phyloP scores from a whole-genome alignment of 2,113 vertebrate genomes.

The Dromiciops gliroides region DNA sequence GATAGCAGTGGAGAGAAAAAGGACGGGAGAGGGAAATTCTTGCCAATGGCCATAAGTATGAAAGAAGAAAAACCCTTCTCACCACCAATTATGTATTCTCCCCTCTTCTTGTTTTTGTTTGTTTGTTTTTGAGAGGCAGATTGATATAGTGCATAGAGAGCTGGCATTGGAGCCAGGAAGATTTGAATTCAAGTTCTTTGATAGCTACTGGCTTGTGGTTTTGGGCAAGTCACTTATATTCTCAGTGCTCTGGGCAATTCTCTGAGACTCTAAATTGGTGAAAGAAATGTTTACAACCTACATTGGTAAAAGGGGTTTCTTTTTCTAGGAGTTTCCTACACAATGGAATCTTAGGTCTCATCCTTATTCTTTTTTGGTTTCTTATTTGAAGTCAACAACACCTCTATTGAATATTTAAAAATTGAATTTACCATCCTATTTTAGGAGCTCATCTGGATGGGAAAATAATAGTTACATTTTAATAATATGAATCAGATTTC shows the following conservation, averaged over 20 bases:
- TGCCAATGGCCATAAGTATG: background rate
- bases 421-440: background rate
- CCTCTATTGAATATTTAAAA: background rate
- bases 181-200: background rate
- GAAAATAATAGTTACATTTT: background rate
- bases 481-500: background rate
- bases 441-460: background rate
- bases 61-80: background rate
- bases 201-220: background rate
- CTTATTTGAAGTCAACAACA: background rate
- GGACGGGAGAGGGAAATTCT: background rate
- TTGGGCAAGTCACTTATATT: background rate
- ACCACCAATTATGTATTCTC: background rate
- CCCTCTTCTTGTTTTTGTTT: no score
- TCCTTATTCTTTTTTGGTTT: background rate
- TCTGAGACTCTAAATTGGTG: background rate
- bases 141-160: background rate
- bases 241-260: background rate
- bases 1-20: background rate
- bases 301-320: background rate
- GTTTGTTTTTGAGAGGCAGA: background rate
- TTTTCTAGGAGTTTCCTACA: background rate
- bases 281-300: background rate
- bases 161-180: background rate
- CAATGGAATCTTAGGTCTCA: background rate